Percentiles rank a stretch among this genome's conserved stretches.
Conservation (phyloP, 2,113 vertebrate species). For the Muntiacus reevesi region DNA sequence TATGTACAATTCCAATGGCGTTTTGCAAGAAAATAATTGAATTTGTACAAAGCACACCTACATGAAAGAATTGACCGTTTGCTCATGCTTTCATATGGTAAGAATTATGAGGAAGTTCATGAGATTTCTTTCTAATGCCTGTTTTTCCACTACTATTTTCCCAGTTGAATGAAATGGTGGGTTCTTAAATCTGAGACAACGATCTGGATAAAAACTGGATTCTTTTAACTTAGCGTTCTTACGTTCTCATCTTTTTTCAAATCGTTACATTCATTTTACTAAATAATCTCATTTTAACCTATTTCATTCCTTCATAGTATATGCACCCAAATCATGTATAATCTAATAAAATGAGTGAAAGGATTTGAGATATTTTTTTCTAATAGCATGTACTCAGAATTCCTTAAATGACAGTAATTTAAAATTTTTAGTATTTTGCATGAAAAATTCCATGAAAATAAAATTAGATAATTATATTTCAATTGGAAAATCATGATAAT, state of each 20-base stretch:
- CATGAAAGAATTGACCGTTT: constrained; percentile 38
- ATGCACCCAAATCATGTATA: not conserved
- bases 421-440: not conserved
- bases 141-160: constrained; percentile 43
- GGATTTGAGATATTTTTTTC: not conserved
- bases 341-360: not conserved
- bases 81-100: constrained; percentile 59
- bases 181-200: constrained; percentile 47
- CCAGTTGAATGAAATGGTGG: constrained; percentile 31
- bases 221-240: not conserved
- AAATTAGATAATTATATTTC: not conserved
- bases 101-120: constrained; percentile 42
- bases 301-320: not conserved
- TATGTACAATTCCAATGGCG: constrained; percentile 37
- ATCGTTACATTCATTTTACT: not conserved
- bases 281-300: not conserved
- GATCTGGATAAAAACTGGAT: constrained; percentile 32
- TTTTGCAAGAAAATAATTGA: constrained; percentile 53
- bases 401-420: not conserved
- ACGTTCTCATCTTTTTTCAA: not conserved
- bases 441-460: not conserved
- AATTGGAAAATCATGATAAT: not conserved
- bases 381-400: not conserved
- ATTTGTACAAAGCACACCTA: constrained; percentile 34
- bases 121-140: constrained; percentile 60